These are phyloP conservation scores for Drosophila anomalipes DNA, from an alignment of 2,888 invertebrate genomes.

Conservation along the genomic window DNA sequence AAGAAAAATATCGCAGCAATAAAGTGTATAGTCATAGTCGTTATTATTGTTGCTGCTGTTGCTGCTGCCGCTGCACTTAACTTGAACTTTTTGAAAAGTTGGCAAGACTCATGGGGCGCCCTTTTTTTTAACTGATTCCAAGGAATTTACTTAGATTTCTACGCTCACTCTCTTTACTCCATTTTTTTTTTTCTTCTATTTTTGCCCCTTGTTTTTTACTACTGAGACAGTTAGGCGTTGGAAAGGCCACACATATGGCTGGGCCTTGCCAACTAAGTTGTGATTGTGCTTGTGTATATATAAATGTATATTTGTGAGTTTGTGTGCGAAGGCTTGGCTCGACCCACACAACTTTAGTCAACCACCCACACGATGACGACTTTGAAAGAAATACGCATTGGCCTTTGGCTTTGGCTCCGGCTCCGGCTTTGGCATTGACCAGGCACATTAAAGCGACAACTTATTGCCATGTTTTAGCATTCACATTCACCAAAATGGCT, in stretches of 20 bases:
- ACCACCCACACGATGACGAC: constrained; percentile 58
- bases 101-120: constrained; percentile 48
- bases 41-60: constrained; percentile 31
- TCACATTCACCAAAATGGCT: constrained; percentile 21
- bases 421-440: constrained; percentile 66
- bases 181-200: constrained; percentile 15
- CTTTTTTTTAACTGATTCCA: constrained; percentile 54
- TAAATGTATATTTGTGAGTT: background rate
- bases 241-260: constrained; percentile 45
- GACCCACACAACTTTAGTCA: constrained; percentile 16
- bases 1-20: constrained; percentile 26
- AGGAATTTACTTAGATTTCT: constrained; percentile 64
- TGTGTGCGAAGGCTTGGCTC: constrained; percentile 32
- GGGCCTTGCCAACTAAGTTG: constrained; percentile 28
- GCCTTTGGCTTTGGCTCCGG: constrained; percentile 56
- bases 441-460: constrained; percentile 58
- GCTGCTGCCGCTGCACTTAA: constrained; percentile 65
- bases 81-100: constrained; percentile 68
- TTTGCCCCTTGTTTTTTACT: constrained; percentile 5
- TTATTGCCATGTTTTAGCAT: constrained; percentile 54
- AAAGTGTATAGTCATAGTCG: constrained; percentile 35
- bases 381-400: constrained; percentile 71
- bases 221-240: constrained; percentile 60
- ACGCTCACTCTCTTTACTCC: constrained; percentile 7
- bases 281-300: constrained; percentile 9